Evolutionary conservation across 2,113 vertebrate genomes (phyloP).

Genomic region (Setophaga kirtlandii): DNA sequence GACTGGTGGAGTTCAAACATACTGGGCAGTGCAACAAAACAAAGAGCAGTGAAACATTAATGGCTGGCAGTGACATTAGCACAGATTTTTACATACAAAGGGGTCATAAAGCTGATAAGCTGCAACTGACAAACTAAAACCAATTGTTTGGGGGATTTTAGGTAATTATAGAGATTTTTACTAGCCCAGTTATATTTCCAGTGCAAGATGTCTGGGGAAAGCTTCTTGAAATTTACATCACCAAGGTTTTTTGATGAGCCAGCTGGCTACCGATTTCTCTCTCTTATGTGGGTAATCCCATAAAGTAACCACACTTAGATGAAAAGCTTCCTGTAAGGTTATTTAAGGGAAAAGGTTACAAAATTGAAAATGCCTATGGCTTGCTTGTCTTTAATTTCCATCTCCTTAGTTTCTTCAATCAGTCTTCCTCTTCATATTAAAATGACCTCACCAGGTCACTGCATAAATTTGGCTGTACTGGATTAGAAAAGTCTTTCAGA

Average conservation of each 20-base stretch:
- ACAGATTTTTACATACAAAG: not conserved
- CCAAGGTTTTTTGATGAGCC: not conserved
- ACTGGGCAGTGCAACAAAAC: slow-evolving; percentile 24
- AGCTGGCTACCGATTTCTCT: not conserved
- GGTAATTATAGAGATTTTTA: not conserved
- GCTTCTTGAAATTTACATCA: not conserved
- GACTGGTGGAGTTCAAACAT: slow-evolving; percentile 8
- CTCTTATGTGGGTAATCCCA: not conserved
- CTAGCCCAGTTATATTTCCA: not conserved
- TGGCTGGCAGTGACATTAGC: not conserved
- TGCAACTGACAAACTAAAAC: not conserved
- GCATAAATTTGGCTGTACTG: not conserved
- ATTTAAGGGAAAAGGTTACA: not conserved
- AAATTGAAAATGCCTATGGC: not conserved
- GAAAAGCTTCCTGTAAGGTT: not conserved
- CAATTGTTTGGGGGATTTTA: not conserved
- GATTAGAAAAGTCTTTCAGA: not conserved
- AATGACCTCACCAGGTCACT: not conserved
- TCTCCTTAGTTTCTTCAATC: not conserved
- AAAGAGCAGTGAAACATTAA: slow-evolving; percentile 7
- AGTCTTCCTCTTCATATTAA: not conserved
- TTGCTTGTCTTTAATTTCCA: not conserved
- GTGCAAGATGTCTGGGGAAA: not conserved
- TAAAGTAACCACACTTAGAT: not conserved
- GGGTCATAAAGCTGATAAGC: not conserved